A percentile compares a stretch with the other conserved stretches of the same genome.
phyloP scores from a whole-genome alignment of 1,140 invertebrate species.

The Heliconius congener region DNA sequence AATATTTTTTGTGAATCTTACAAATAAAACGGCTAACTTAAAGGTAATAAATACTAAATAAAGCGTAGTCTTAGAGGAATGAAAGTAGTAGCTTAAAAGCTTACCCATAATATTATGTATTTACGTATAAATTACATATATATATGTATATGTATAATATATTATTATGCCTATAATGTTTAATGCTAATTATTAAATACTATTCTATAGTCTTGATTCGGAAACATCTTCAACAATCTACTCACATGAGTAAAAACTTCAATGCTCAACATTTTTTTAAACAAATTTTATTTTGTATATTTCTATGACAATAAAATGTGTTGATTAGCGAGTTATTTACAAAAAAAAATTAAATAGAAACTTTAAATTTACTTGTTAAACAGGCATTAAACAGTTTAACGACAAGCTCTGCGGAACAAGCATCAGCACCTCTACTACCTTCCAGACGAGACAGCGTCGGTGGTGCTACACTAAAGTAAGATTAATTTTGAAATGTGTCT shows the following conservation, averaged over 20 bases:
- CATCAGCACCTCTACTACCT: conserved; percentile 82
- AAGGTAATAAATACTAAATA: not conserved
- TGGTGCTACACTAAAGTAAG: conserved; percentile 79
- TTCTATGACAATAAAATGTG: not conserved
- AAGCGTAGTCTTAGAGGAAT: not conserved
- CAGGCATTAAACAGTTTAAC: conserved; percentile 88
- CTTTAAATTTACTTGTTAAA: conserved; percentile 24
- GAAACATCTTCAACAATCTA: not conserved
- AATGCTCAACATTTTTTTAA: not conserved
- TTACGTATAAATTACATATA: not conserved
- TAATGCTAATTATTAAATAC: not conserved
- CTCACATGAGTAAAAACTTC: not conserved
- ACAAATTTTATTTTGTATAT: not conserved
- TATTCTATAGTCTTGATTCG: not conserved
- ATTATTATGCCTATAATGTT: not conserved
- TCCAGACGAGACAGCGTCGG: conserved; percentile 87
- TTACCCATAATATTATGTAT: not conserved
- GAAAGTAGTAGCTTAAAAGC: not conserved
- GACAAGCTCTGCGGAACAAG: conserved; percentile 81
- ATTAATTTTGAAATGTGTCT: not conserved
- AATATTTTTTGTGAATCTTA: no score
- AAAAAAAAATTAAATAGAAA: not conserved
- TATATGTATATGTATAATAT: not conserved
- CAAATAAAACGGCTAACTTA: no score
- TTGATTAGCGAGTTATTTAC: not conserved